phyloP scores from a whole-genome alignment of 2,888 invertebrate species.

The Seira ritae region DNA sequence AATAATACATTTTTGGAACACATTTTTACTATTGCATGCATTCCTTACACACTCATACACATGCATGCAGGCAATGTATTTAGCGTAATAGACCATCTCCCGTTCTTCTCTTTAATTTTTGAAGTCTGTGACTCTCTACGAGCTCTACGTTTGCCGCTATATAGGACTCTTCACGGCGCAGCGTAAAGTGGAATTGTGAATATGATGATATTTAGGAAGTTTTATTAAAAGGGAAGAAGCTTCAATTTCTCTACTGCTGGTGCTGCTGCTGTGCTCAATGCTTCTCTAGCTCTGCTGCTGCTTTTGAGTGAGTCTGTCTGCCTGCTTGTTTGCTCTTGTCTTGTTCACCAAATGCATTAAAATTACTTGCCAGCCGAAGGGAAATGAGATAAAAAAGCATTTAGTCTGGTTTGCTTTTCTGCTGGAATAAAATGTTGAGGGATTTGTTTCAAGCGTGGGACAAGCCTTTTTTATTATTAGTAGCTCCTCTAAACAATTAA shows the following conservation, averaged over 20 bases:
- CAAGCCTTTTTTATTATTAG: constrained; percentile 27
- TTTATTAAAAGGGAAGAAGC: constrained; percentile 12
- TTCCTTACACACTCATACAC: too few species aligned
- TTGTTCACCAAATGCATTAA: constrained; percentile 8
- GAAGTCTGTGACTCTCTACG: too few species aligned
- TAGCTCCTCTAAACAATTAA: background rate
- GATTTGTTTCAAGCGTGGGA: constrained; percentile 27
- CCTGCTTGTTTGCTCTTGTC: background rate
- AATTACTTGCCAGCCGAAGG: constrained; percentile 58
- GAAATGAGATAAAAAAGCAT: constrained; percentile 45
- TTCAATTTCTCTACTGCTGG: constrained; percentile 15
- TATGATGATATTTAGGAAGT: constrained; percentile 1
- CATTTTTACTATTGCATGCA: too few species aligned
- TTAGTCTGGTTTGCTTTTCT: background rate
- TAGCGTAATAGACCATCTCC: too few species aligned
- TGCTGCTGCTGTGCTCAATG: background rate
- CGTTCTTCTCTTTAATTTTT: too few species aligned
- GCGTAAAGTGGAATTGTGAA: too few species aligned
- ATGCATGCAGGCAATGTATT: too few species aligned
- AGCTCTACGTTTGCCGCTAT: too few species aligned
- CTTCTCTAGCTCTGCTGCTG: background rate
- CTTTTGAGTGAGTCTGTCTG: background rate
- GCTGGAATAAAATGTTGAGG: constrained; percentile 36
- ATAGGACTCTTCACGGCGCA: too few species aligned
- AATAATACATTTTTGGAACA: too few species aligned